phyloP scores from a whole-genome alignment of 2,888 invertebrate species.

The Eumerus sabulonum region DNA sequence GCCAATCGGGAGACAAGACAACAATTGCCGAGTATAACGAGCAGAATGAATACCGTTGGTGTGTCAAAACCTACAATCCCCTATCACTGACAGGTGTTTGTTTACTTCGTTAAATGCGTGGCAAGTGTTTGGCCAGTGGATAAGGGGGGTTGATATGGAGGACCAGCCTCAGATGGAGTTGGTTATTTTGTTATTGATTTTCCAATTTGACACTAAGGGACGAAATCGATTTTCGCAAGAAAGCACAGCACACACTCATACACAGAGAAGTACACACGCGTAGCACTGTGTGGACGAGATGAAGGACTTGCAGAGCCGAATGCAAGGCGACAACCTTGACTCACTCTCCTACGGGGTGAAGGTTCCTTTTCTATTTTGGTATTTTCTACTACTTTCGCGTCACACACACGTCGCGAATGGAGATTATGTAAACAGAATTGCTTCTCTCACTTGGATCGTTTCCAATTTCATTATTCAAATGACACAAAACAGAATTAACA shows the following conservation, averaged over 20 bases:
- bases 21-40: constrained; percentile 28
- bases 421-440: too few relatives aligned
- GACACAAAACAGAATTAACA: constrained; percentile 24
- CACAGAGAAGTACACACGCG: constrained; percentile 4
- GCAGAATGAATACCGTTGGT: constrained; percentile 42
- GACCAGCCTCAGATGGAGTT: constrained; percentile 36
- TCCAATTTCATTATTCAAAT: too few relatives aligned
- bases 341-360: constrained; percentile 34
- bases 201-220: constrained; percentile 30
- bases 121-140: neutral
- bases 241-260: constrained; percentile 15
- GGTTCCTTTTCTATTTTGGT: too few relatives aligned
- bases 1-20: constrained; percentile 33
- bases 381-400: constrained; percentile 16
- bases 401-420: constrained; percentile 11
- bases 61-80: constrained; percentile 39
- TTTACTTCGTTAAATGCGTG: constrained; percentile 42
- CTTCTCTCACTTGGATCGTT: too few relatives aligned
- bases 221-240: constrained; percentile 41
- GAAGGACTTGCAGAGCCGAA: constrained; percentile 58
- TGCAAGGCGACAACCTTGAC: constrained; percentile 57
- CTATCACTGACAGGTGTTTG: constrained; percentile 63
- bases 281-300: constrained; percentile 37
- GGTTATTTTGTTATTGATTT: constrained; percentile 48
- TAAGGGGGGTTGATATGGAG: constrained; percentile 2